Evolutionary conservation across 2,797 vertebrate species (phyloP).

Genomic region (Botia kubotai): DNA sequence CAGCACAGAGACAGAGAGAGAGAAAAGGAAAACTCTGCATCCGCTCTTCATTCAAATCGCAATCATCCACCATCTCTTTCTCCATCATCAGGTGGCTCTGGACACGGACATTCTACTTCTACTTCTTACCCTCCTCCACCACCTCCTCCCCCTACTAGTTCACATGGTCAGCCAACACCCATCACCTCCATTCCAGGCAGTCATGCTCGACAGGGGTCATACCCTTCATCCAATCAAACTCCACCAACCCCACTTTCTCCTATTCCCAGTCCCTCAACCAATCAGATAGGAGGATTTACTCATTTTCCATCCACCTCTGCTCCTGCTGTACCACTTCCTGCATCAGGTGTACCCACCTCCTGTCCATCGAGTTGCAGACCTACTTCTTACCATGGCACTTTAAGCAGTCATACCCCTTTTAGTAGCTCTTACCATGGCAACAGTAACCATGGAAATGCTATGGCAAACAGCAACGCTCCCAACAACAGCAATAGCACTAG

Average conservation of each 20-base stretch:
- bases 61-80: constrained; percentile 77
- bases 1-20: constrained; percentile 70
- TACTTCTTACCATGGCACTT: constrained; percentile 76
- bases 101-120: constrained; percentile 73
- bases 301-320: constrained; percentile 76
- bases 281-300: constrained; percentile 78
- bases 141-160: constrained; percentile 68
- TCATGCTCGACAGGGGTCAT: constrained; percentile 72
- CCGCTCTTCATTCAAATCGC: constrained; percentile 78
- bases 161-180: constrained; percentile 71
- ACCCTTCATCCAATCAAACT: constrained; percentile 79
- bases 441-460: constrained; percentile 69
- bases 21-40: constrained; percentile 76
- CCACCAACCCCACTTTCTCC: constrained; percentile 80
- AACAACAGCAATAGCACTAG: constrained; percentile 74
- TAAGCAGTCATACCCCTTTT: constrained; percentile 80
- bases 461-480: constrained; percentile 68
- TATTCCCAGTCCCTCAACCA: constrained; percentile 80
- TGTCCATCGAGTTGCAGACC: constrained; percentile 80
- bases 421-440: constrained; percentile 79
- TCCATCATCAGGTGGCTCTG: constrained; percentile 76
- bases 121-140: constrained; percentile 74
- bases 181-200: constrained; percentile 68
- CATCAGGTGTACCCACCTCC: constrained; percentile 72
- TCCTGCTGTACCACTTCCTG: constrained; percentile 73